Conservation (phyloP, 1,140 invertebrate species). For the Sycophila sp. region DNA sequence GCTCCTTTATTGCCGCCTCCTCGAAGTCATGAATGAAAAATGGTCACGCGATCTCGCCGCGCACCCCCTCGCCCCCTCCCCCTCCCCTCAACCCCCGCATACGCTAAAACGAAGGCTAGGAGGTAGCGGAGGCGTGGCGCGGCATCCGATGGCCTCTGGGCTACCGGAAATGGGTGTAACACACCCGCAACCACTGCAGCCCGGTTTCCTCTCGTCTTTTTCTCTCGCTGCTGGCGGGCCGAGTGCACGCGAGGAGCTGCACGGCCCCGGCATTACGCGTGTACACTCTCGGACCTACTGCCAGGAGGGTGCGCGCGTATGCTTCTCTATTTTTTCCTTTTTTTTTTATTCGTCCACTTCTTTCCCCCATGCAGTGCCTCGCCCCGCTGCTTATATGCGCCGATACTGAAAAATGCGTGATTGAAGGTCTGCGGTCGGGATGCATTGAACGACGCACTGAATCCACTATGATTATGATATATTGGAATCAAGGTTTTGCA, state of each 20-base stretch:
- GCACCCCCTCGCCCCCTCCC: not conserved
- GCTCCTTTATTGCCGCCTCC: not conserved
- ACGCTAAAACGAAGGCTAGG: not conserved
- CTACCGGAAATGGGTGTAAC: conserved; percentile 58
- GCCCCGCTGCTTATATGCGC: not conserved
- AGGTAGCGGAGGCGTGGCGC: not conserved
- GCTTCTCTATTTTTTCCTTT: no score
- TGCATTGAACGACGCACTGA: no score
- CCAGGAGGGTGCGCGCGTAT: no score
- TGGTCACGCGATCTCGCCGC: conserved; percentile 28
- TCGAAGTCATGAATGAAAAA: conserved; percentile 13
- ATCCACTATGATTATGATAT: no score
- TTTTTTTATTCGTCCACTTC: no score
- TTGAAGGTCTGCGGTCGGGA: not conserved
- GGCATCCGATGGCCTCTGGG: conserved; percentile 35
- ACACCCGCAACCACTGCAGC: conserved; percentile 55
- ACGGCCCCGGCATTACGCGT: no score
- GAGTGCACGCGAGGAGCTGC: conserved; percentile 49
- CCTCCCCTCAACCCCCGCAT: not conserved
- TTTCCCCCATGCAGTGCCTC: no score
- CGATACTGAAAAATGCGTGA: not conserved
- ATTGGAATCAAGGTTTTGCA: no score
- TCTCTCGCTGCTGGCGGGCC: conserved; percentile 41
- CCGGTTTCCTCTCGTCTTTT: conserved; percentile 45
- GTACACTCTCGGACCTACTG: no score